Evolutionary conservation across 2,888 invertebrate genomes (phyloP), one percentile per base, ranked within the genome.

Genomic region (Therioaphis trifolii): DNA sequence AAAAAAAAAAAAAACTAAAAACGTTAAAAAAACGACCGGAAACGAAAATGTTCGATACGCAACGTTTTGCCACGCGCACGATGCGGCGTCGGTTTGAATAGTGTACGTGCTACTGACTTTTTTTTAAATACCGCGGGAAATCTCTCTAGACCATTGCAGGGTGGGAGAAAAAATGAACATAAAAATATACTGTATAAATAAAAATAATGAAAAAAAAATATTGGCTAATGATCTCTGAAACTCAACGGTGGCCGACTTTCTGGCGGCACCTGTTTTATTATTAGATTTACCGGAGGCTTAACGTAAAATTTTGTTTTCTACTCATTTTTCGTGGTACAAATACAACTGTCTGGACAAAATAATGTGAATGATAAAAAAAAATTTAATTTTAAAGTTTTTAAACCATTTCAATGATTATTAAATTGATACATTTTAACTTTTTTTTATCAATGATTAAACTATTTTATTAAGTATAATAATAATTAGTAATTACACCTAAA

Each of bases 151-250:
- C 66, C 14, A 40, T 15, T 35, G 24, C 15, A 0, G 24, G 74
- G 82, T 82, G 82, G 82, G 82, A 74, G 82, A 55, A 82, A 71
- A 82, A 82, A 82, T 82, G 74, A 63, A 74, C 82, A 66, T 74
- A 82, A 82, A 82, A 82, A 82, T 82, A 82, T 82, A 82, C 82
- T 52, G 63, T 82, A 74, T 82, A 74, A 82, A 82, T 63, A 66
- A 82, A 63, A 82, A 79, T 43, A 69, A 80, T 68, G 18, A 24
- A 61, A 74, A 79, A 79, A 82, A 82, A 82, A 82, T 82, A 82
- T 82, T 82, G 82, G 82, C 82, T 82, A 82, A 82, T 82, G 82
- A 82, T 82, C 82, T 74, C 63, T 66, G 40, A 82, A 52, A 63
- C 74, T 82, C 80, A n/a, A 82, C 82, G 43, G 49, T 74, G 82